Base-by-base conservation (phyloP, 2,888 invertebrate genomes). In the Agrilus biguttatus region DNA sequence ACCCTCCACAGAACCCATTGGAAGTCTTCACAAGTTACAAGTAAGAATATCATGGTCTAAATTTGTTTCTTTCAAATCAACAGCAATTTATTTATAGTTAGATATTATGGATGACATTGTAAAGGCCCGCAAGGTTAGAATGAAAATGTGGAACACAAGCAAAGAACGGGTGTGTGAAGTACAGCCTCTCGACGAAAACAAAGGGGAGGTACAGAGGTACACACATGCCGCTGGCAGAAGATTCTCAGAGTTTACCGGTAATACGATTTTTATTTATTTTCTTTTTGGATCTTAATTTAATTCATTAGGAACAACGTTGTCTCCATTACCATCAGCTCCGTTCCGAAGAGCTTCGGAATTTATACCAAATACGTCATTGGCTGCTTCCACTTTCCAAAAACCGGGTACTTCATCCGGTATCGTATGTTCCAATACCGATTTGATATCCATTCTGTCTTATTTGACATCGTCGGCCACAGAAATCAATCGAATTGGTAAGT, bases 31-130 rank as follows among this genome's bases (percentile, higher is more conserved):
- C 62, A 88, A 87, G 59, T 70, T 88, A 7, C 85, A 86, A 60
- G 66, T 87, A 53, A 87, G 87, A 21, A 21, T 58, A 87, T 87
- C 51, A 86, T 88, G 87, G 28, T 7, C 4, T 5, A 6, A 21
- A 21, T 6, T 2, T 5, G 21, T 21, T 21, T 7, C 5, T 21
- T 21, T 5, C 6, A 21, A 21, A 21, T 5, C 17, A 21, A 7
- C 5, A 21, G 4, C 8, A 10, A 10, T 10, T 10, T 28, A 4
- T 28, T 70, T 87, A 5, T 85, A 86, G 60, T 67, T 88, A 53
- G 88, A 88, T 58, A 87, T 88, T 51, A 87, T 88, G 87, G 88
- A 88, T 55, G 86, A 88, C 58, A 88, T 88, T 47, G 82, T 87
- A 12, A 80, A 81, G 56, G 83, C 85, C 12, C 74, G 84, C 40